Evolutionary conservation across 2,113 vertebrate genomes (phyloP).

Genomic region (Macaca mulatta): DNA sequence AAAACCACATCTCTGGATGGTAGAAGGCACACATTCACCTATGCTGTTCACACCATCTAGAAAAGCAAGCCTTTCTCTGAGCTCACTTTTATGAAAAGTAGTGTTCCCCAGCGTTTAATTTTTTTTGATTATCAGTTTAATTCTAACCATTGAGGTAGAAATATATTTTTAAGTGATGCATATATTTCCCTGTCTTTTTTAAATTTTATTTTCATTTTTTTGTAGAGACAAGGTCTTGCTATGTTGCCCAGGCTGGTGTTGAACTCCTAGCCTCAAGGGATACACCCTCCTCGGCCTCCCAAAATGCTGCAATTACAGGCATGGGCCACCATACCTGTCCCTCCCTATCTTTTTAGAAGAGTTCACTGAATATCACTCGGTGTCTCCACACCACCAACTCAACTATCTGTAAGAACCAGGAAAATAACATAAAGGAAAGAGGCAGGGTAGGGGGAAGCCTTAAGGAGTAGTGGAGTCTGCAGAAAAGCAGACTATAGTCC

Average conservation of each 20-base stretch:
- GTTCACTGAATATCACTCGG: accelerated
- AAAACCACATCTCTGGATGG: background rate
- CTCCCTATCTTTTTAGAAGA: background rate
- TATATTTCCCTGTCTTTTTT: background rate
- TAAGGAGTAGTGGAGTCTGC: background rate
- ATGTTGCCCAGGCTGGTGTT: too few relatives aligned
- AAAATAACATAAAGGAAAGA: background rate
- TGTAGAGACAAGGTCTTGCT: too few relatives aligned
- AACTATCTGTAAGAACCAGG: background rate
- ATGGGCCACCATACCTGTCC: too few relatives aligned
- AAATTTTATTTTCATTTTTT: too few relatives aligned
- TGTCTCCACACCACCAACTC: background rate
- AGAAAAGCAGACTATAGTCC: too few relatives aligned
- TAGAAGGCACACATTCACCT: accelerated
- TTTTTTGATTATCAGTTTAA: background rate
- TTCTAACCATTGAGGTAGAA: background rate
- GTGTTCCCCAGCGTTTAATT: accelerated
- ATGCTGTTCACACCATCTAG: accelerated
- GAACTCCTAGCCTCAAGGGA: too few relatives aligned
- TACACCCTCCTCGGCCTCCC: too few relatives aligned
- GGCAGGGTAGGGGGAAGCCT: accelerated
- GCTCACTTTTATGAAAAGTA: accelerated
- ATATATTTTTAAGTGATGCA: background rate
- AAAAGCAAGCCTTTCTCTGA: accelerated
- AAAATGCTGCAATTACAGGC: too few relatives aligned